phyloP scores from a whole-genome alignment of 2,113 vertebrate genomes.

The Pituophis catenifer region DNA sequence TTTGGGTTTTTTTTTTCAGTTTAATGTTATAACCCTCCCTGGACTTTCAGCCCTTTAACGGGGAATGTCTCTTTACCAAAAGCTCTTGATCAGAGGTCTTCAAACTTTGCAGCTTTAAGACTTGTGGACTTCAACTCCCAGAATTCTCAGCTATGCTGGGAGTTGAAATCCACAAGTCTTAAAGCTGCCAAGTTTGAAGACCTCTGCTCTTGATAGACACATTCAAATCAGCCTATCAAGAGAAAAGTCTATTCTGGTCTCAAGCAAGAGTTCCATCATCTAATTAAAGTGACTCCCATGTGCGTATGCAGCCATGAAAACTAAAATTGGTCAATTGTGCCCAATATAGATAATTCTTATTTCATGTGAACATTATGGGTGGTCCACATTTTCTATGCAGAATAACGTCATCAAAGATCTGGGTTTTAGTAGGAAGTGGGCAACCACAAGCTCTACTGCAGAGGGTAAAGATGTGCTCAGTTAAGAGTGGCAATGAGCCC shows the following conservation, averaged over 20 bases:
- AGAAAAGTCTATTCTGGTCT: neutral
- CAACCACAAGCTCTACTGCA: neutral
- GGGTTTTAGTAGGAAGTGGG: neutral
- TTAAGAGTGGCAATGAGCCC: neutral
- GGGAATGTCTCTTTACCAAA: neutral
- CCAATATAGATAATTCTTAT: neutral
- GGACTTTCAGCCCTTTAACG: neutral
- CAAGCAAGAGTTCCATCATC: neutral
- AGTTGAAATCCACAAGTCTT: no score
- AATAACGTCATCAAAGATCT: neutral
- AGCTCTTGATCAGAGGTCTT: neutral
- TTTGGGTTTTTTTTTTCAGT: conserved; percentile 22
- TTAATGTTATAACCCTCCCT: neutral
- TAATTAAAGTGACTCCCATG: neutral
- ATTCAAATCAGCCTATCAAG: neutral
- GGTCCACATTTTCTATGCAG: neutral
- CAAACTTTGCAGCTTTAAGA: no score
- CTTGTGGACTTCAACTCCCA: no score
- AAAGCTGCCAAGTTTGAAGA: no score
- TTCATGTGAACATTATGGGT: neutral
- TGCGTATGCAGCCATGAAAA: neutral
- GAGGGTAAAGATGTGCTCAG: neutral
- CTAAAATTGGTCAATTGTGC: neutral
- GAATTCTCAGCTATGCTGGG: no score
- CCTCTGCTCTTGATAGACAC: neutral